Conservation (phyloP, 2,797 vertebrate species). For the Gambusia yucatana region DNA sequence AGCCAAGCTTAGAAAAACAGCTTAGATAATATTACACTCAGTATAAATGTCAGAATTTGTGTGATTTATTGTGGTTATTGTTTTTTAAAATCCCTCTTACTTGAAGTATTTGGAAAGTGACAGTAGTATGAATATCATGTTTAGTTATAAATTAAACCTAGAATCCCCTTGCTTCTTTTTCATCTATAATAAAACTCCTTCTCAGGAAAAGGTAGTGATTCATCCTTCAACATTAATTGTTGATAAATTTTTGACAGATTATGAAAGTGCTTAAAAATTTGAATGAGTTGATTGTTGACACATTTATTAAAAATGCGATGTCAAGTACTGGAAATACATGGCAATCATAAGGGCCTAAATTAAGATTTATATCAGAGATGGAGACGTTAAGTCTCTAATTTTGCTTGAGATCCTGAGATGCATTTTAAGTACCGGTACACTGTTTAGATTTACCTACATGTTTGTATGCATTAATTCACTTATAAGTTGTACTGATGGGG, state of each 20-base stretch:
- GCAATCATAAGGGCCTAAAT: slow-evolving; percentile 57
- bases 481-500: slow-evolving; percentile 47
- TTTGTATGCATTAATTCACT: slow-evolving; percentile 41
- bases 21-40: not conserved
- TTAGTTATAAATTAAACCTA: not conserved
- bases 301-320: slow-evolving; percentile 14
- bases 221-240: not conserved
- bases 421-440: slow-evolving; percentile 62
- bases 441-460: slow-evolving; percentile 45
- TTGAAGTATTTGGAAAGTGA: not conserved
- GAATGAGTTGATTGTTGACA: not conserved
- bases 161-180: not conserved
- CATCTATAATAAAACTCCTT: not conserved
- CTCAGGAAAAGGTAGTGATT: not conserved
- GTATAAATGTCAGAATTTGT: not conserved
- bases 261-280: not conserved
- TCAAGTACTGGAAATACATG: slow-evolving; percentile 57
- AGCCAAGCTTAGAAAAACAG: not conserved
- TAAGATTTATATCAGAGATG: slow-evolving; percentile 55
- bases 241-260: not conserved
- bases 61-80: not conserved
- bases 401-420: slow-evolving; percentile 43
- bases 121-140: not conserved
- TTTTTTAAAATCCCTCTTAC: not conserved
- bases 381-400: slow-evolving; percentile 61